A percentile compares a stretch with the other conserved stretches of the same genome.
phyloP scores from a whole-genome alignment of 2,797 vertebrate genomes.

The Argyrosomus regius region DNA sequence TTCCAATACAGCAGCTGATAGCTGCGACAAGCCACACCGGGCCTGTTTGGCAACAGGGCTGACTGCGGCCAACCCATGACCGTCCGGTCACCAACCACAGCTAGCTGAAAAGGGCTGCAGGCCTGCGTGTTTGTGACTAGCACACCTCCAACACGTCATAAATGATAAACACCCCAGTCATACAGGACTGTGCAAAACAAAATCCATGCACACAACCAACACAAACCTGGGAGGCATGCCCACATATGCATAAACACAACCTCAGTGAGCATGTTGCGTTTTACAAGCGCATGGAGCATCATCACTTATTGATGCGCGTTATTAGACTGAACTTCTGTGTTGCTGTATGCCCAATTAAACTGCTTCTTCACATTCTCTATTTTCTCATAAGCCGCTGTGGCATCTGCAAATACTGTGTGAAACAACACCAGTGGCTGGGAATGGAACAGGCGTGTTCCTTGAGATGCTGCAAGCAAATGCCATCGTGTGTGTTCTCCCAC shows the following conservation, averaged over 20 bases:
- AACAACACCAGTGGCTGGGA: conserved; percentile 40
- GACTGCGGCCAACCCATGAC: not conserved
- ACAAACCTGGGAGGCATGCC: conserved; percentile 12
- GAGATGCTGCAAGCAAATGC: conserved; percentile 13
- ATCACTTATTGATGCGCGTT: conserved; percentile 77
- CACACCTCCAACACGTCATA: not conserved
- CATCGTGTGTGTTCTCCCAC: not conserved
- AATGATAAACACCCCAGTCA: not conserved
- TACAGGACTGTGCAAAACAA: not conserved
- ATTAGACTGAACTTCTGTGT: conserved; percentile 68
- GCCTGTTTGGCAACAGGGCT: not conserved
- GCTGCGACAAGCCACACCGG: not conserved
- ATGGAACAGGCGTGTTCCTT: conserved; percentile 24
- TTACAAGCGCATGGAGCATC: conserved; percentile 63
- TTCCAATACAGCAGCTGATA: not conserved
- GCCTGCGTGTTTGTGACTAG: not conserved
- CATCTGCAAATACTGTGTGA: conserved; percentile 58
- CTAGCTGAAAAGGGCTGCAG: not conserved
- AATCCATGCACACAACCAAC: conserved; percentile 9
- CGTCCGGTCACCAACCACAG: not conserved
- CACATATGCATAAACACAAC: conserved; percentile 15
- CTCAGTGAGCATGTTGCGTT: conserved; percentile 72
- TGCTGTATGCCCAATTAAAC: conserved; percentile 76
- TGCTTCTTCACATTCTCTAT: conserved; percentile 46
- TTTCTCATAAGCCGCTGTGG: conserved; percentile 44